These are phyloP conservation scores for Sesia bembeciformis DNA, from an alignment of 2,888 invertebrate species.

Conservation along the genomic window DNA sequence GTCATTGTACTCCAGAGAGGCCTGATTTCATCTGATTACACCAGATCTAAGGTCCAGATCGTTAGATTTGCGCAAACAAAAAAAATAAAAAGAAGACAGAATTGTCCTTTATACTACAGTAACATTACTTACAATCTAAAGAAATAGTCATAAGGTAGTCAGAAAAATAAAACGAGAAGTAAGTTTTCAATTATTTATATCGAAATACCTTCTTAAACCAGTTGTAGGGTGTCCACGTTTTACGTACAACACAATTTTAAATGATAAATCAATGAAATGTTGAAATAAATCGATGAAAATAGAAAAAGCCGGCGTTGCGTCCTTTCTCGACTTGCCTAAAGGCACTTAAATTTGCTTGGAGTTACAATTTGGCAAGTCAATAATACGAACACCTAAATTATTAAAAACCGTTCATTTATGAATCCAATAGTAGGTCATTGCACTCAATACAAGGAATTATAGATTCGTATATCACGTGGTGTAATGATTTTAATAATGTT, in stretches of 20 bases:
- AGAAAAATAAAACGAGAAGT: constrained; percentile 21
- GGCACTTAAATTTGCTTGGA: constrained; percentile 46
- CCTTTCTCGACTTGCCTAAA: constrained; percentile 56
- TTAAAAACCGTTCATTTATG: too few relatives aligned
- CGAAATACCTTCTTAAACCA: constrained; percentile 67
- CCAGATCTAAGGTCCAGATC: too few relatives aligned
- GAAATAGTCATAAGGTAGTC: neutral
- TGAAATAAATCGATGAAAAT: constrained; percentile 13
- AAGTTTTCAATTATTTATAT: constrained; percentile 59
- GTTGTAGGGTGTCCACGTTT: constrained; percentile 68
- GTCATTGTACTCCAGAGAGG: too few relatives aligned
- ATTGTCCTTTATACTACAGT: neutral
- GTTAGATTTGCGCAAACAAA: too few relatives aligned
- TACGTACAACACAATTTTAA: constrained; percentile 66
- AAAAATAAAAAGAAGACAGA: too few relatives aligned
- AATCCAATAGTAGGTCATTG: too few relatives aligned
- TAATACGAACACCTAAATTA: too few relatives aligned
- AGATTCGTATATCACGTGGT: too few relatives aligned
- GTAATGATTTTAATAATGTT: too few relatives aligned
- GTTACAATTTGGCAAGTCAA: too few relatives aligned
- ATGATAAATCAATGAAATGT: constrained; percentile 24
- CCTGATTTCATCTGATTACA: too few relatives aligned
- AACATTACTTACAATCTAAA: neutral
- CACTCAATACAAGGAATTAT: too few relatives aligned
- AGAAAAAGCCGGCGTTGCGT: constrained; percentile 40